A percentile compares a stretch with the other conserved stretches of the same genome.
These are phyloP conservation scores for Rallus limicola DNA, from an alignment of 2,113 vertebrate genomes.

Conservation along the genomic window DNA sequence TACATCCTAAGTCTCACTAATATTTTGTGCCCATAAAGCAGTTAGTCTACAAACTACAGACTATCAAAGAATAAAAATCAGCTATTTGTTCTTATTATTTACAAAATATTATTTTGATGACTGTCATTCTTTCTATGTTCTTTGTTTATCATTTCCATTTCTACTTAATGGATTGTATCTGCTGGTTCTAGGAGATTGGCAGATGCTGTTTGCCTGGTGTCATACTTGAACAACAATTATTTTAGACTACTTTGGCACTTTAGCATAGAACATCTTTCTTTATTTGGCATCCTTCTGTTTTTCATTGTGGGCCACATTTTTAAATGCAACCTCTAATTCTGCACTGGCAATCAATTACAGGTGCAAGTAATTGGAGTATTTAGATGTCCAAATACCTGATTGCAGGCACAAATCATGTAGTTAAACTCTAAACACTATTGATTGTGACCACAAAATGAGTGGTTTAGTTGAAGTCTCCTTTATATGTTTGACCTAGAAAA, in stretches of 20 bases:
- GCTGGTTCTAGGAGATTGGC: neutral
- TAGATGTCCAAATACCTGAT: neutral
- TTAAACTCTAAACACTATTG: neutral
- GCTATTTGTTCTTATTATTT: neutral
- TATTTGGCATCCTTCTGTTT: neutral
- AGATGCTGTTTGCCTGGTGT: neutral
- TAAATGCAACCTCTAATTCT: neutral
- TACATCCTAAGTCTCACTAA: neutral
- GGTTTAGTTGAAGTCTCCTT: neutral
- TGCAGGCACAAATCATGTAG: neutral
- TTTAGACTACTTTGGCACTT: neutral
- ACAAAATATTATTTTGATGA: neutral
- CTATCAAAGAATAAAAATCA: neutral
- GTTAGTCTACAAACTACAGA: neutral
- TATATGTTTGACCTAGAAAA: neutral
- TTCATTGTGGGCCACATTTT: neutral
- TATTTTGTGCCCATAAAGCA: neutral
- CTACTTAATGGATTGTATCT: neutral
- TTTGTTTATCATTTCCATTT: neutral
- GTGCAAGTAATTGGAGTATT: neutral
- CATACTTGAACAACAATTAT: neutral
- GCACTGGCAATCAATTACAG: neutral
- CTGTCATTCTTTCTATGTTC: neutral
- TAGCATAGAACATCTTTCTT: neutral
- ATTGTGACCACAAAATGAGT: neutral